These are phyloP conservation scores for Caenorhabditis tropicalis DNA, from an alignment of 1,140 invertebrate species.

Conservation along the genomic window DNA sequence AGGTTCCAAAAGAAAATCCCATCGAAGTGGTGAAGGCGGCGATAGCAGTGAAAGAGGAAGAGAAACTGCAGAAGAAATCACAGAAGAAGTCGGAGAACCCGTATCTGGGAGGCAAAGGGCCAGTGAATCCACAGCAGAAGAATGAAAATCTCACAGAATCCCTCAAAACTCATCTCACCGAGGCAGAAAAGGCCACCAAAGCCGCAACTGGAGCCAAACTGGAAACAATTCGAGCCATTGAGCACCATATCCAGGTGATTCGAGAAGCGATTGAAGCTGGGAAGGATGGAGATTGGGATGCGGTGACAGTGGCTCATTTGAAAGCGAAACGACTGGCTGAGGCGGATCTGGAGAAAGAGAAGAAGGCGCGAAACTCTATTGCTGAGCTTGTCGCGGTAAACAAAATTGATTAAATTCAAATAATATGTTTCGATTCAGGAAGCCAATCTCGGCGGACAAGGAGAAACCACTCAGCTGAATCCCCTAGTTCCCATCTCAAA, in stretches of 20 bases:
- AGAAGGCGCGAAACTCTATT: not conserved
- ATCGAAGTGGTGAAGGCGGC: too few species aligned
- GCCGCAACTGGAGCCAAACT: slow-evolving; percentile 3
- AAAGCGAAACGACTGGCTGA: not conserved
- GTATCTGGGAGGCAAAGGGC: not conserved
- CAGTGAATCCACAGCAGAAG: not conserved
- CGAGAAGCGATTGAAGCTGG: slow-evolving; percentile 43
- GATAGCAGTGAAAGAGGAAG: not conserved
- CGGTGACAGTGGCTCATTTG: slow-evolving; percentile 14
- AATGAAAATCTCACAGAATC: slow-evolving; percentile 23
- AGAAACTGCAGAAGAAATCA: not conserved
- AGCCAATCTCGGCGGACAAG: slow-evolving; percentile 13
- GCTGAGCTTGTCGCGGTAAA: not conserved
- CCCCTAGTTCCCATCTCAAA: slow-evolving; percentile 58
- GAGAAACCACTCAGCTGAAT: slow-evolving; percentile 46
- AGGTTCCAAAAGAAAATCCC: not conserved
- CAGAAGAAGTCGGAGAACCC: not conserved
- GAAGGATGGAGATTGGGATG: slow-evolving; percentile 32
- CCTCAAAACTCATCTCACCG: not conserved
- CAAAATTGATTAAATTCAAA: too few species aligned
- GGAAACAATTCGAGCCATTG: slow-evolving; percentile 42
- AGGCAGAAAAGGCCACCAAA: not conserved
- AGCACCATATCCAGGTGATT: slow-evolving; percentile 43
- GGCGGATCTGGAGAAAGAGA: not conserved
- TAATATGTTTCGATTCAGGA: slow-evolving; percentile 24